Base-by-base conservation (phyloP, 1,140 invertebrate genomes). In the Drosophila watanabei region DNA sequence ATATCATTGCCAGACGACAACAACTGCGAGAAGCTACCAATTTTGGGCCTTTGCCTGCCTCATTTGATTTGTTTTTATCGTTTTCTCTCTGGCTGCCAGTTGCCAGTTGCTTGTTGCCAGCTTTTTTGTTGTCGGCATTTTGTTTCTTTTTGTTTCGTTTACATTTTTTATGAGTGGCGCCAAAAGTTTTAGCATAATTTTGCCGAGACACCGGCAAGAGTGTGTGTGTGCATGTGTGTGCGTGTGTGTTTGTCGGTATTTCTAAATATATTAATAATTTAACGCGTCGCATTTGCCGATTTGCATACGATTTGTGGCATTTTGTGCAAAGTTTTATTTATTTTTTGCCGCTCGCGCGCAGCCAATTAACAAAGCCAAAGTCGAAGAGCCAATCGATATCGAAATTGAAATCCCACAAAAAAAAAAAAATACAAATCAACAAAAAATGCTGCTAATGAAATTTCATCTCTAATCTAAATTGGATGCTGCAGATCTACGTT, bases 181-280 rank as follows among this genome's bases (percentile, higher is more conserved):
- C 86, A 90, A 90, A 82, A 90, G 86, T 82, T 90, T 90, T 90
- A 90, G 82, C 86, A 75, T 80, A 68, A 77, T 76, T 84, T 61
- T 59, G 32, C 46, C 62, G 60, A 18, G 49, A 60, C 76, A 33
- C 37, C 33, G 51, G 51, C 49, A 2, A 32, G 16, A n/a, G 48
- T 48, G 39, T 49, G 52, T 63, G 69, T 75, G 66, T 49, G 52
- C 60, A 64, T 75, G 66, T 66, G 54, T 0, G 35, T 60, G 35
- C 41, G 57, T 52, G 30, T 41, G 30, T 63, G 69, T 75, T 69
- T 76, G 59, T 30, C 52, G 77, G 33, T 83, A 83, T 85, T 90
- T 79, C 35, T 77, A 90, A 90, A 90, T 90, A 90, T 91, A 90
- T 90, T 91, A 90, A 86, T 90, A 90, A 91, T 80, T 77, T 90